These are phyloP conservation scores for Anas georgica DNA, from an alignment of 2,797 vertebrate species.

Conservation along the genomic window DNA sequence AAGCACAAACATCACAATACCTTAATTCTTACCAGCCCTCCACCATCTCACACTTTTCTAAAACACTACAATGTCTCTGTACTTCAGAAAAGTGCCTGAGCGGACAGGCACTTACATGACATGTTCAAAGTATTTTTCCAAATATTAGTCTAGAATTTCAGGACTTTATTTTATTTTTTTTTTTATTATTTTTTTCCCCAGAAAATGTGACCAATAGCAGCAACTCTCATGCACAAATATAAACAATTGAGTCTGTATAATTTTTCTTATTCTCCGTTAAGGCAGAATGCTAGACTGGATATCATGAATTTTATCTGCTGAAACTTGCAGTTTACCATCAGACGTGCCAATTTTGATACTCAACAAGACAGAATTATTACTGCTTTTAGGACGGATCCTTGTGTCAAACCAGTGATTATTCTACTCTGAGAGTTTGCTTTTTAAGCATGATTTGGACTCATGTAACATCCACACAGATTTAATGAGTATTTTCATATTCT, in stretches of 20 bases:
- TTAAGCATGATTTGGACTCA: neutral
- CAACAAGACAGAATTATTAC: neutral
- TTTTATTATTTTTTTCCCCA: neutral
- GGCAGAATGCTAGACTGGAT: neutral
- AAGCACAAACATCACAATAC: neutral
- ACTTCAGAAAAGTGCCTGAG: neutral
- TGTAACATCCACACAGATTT: neutral
- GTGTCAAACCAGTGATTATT: neutral
- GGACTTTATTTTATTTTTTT: fast-evolving
- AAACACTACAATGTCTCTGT: neutral
- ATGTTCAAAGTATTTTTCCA: neutral
- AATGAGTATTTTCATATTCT: neutral
- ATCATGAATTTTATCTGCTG: neutral
- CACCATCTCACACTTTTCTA: neutral
- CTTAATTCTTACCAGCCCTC: neutral
- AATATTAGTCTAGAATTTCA: neutral
- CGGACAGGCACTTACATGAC: neutral
- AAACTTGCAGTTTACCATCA: neutral
- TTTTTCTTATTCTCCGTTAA: neutral
- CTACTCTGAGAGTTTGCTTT: neutral
- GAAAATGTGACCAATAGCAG: neutral
- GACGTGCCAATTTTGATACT: neutral
- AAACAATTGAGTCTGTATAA: neutral
- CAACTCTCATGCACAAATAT: neutral
- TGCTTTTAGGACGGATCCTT: neutral